Base-by-base conservation (phyloP, 2,113 vertebrate species). In the Axis porcinus region DNA sequence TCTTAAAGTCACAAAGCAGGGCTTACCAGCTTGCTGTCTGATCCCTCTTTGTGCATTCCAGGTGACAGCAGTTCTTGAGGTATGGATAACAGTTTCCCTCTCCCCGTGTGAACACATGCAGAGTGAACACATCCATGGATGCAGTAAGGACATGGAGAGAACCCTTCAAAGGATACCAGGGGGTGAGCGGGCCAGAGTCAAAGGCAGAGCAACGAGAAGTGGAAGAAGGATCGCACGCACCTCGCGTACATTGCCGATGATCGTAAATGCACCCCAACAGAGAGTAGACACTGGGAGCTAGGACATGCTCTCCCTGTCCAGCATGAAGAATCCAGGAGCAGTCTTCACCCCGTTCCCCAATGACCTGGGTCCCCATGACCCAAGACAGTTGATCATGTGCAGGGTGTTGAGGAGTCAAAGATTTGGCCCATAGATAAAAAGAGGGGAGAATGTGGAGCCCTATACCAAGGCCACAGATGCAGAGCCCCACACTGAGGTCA, bases 91-190 rank as follows among this genome's bases (percentile, higher is more conserved):
- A 12, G 7, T 33, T 50, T 45, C 6, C 54, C 28, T 93, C 52
- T 15, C 97, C 97, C 97, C 95, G 96, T 4, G 25, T 19, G 52
- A 85, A 97, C 40, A 96, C 0, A 0, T 91, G 64, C 52, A 96
- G 12, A 60, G 33, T 89, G 3, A 50, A 50, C 47, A 50, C 40
- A 9, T 94, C 86, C 14, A 25, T 1, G 50, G 78, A 52, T 1
- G 57, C 33, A 33, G 83, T 78, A 3, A 95, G 57, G 60, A 97
- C 64, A 6, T 47, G 67, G 11, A 84, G 0, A 19, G 76, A 17
- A 45, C 94, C 92, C 96, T 95, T 55, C 28, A 86, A 70, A 84
- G 81, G 43, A 94, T 1, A 87, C 2, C 54, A 76, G 13, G 33
- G 54, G 21, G 45, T 84, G 62, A 97, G 45, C 8, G 28, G 67